These are phyloP conservation scores for Drosophila guanche DNA, from an alignment of 1,140 invertebrate species.

Conservation along the genomic window DNA sequence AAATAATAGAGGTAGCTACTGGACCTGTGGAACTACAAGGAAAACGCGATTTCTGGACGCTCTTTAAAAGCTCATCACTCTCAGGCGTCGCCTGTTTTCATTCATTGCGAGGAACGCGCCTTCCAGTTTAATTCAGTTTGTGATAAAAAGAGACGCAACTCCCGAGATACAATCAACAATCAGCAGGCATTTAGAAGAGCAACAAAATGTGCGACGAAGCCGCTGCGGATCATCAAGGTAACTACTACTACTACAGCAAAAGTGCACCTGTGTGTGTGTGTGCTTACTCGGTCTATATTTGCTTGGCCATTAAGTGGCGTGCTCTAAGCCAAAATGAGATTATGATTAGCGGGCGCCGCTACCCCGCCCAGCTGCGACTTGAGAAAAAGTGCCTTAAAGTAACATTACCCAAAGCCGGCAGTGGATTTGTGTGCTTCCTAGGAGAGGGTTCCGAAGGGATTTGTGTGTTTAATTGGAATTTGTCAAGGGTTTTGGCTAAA, in stretches of 20 bases:
- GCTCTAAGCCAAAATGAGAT: slow-evolving; percentile 1
- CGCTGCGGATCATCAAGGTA: slow-evolving; percentile 46
- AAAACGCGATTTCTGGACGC: too few species aligned
- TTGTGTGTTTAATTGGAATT: slow-evolving; percentile 24
- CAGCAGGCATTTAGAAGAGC: slow-evolving; percentile 5
- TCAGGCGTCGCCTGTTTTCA: too few species aligned
- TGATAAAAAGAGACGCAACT: neutral
- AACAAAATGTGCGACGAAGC: slow-evolving; percentile 50
- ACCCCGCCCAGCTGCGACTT: too few species aligned
- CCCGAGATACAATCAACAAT: neutral
- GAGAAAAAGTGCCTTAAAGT: slow-evolving; percentile 21
- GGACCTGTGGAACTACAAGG: too few species aligned
- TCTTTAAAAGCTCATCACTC: too few species aligned
- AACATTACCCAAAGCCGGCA: slow-evolving; percentile 32
- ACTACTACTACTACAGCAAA: neutral
- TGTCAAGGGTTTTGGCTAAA: slow-evolving; percentile 11
- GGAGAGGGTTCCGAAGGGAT: neutral
- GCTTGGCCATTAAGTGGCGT: slow-evolving; percentile 27
- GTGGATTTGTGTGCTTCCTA: neutral
- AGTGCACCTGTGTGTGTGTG: too few species aligned
- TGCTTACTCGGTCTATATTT: slow-evolving; percentile 34
- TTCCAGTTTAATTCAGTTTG: too few species aligned
- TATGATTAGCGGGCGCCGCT: neutral
- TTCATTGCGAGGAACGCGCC: too few species aligned
- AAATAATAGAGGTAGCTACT: too few species aligned